Evolutionary conservation across 23 tunicate genomes (phyloP).

Genomic region (Styela plicata): DNA sequence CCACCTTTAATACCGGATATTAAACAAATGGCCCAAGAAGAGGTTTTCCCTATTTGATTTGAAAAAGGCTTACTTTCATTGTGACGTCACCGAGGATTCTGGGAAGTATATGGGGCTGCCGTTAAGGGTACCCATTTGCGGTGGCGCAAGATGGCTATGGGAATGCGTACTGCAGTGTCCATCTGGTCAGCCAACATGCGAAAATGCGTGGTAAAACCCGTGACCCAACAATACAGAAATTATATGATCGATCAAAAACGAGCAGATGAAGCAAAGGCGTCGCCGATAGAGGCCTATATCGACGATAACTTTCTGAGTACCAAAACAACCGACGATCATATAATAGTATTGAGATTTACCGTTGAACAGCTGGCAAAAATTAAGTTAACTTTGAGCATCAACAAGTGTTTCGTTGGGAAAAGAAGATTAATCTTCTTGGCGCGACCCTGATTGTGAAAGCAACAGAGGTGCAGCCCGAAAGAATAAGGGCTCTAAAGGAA

Average conservation of each 20-base stretch:
- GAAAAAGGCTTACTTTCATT: neutral
- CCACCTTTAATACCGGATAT: neutral
- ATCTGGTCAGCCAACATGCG: constrained; percentile 2
- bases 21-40: constrained; percentile 8
- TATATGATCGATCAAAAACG: neutral
- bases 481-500: constrained; percentile 11
- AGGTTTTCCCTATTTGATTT: neutral
- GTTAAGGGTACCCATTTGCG: neutral
- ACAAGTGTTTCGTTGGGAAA: neutral
- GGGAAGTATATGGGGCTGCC: neutral
- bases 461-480: constrained; percentile 21
- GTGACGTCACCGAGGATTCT: neutral
- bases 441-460: constrained; percentile 2
- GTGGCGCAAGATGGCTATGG: constrained; percentile 18
- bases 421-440: neutral
- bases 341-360: constrained; percentile 2
- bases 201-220: constrained; percentile 10
- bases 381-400: neutral
- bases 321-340: constrained; percentile 20
- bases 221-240: neutral
- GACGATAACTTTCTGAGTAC: constrained; percentile 42
- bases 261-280: neutral
- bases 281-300: constrained; percentile 21
- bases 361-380: constrained; percentile 21
- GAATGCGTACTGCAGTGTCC: neutral